These are phyloP conservation scores for Eulacestoma nigropectus DNA, from an alignment of 2,113 vertebrate species.

Conservation along the genomic window DNA sequence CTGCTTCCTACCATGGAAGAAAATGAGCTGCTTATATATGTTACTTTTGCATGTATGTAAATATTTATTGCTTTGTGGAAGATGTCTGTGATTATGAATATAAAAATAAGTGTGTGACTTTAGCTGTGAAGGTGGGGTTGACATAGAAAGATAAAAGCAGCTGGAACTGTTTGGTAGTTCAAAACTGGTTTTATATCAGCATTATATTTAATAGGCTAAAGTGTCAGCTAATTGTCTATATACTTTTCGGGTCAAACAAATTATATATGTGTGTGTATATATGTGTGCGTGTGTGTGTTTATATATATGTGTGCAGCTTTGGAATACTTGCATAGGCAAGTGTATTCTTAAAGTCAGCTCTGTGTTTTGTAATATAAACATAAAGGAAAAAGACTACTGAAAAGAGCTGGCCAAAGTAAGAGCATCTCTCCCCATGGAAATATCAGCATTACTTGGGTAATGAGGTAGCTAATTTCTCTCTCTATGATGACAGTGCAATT, in stretches of 20 bases:
- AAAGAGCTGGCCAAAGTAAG: not conserved
- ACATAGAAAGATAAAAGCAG: not conserved
- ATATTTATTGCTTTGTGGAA: not conserved
- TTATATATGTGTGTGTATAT: not conserved
- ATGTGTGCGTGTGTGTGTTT: not conserved
- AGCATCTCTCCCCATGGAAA: slow-evolving; percentile 17
- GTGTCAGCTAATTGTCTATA: not conserved
- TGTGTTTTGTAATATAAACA: not conserved
- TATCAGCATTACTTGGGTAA: slow-evolving; percentile 42
- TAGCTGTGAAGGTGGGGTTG: not conserved
- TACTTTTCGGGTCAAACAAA: not conserved
- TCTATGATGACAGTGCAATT: not conserved
- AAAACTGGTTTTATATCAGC: not conserved
- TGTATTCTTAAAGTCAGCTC: not conserved
- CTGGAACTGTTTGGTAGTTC: not conserved
- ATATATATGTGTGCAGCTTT: not conserved
- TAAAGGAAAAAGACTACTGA: not conserved
- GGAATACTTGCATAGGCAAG: not conserved
- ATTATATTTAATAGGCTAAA: not conserved
- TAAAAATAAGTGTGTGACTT: not conserved
- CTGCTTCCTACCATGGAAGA: not conserved
- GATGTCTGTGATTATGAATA: not conserved
- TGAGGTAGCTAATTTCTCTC: slow-evolving; percentile 50
- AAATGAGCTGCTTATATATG: not conserved
- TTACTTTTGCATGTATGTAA: not conserved